Conservation (phyloP, 2,113 vertebrate genomes). For the Ciconia maguari region DNA sequence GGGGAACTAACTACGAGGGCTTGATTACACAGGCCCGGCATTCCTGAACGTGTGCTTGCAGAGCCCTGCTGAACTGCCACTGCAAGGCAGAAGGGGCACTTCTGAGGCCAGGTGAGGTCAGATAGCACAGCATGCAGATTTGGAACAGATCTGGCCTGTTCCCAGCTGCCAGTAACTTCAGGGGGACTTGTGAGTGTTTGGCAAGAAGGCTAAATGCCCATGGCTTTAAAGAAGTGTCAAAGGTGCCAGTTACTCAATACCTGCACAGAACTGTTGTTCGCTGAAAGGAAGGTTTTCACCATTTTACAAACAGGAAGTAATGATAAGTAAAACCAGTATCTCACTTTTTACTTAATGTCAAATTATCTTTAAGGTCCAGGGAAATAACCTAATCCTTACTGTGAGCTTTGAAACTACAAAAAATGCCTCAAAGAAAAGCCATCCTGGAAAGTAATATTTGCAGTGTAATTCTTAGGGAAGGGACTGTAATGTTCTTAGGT, state of each 20-base stretch:
- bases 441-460: background rate
- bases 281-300: background rate
- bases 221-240: background rate
- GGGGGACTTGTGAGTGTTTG: background rate
- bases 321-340: background rate
- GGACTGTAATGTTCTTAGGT: background rate
- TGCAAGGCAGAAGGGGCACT: background rate
- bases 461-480: background rate
- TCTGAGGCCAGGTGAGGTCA: too few relatives aligned
- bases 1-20: background rate
- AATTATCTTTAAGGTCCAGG: background rate
- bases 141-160: background rate
- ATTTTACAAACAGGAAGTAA: background rate
- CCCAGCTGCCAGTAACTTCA: background rate
- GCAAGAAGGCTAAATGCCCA: background rate
- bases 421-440: background rate
- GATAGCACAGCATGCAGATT: background rate
- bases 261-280: background rate
- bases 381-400: background rate
- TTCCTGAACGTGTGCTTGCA: fast-evolving
- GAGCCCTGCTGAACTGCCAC: background rate
- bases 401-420: background rate
- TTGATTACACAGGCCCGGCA: fast-evolving
- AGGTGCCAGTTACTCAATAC: background rate
- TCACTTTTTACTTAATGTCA: background rate